Evolutionary conservation across 2,797 vertebrate species (phyloP).

Genomic region (Phrynocephalus forsythii): DNA sequence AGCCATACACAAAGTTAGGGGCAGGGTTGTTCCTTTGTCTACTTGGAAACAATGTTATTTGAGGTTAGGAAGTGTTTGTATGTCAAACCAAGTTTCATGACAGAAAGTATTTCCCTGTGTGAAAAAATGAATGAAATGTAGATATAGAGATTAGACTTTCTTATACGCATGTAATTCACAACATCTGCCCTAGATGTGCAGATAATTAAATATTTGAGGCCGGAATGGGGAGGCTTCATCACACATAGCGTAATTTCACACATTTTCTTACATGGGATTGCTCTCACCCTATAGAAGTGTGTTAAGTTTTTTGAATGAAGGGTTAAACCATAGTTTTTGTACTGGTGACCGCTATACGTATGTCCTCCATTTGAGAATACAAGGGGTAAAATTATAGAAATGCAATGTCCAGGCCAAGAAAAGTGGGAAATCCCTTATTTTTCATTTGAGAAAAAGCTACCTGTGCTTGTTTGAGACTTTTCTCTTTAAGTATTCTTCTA

Average conservation of each 20-base stretch:
- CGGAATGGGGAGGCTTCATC: neutral
- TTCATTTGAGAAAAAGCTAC: neutral
- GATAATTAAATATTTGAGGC: neutral
- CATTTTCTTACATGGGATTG: neutral
- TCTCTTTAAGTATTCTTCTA: neutral
- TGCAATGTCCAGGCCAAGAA: neutral
- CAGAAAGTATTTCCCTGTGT: neutral
- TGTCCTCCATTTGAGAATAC: neutral
- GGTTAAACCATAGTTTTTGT: neutral
- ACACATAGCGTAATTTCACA: neutral
- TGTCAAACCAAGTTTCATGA: neutral
- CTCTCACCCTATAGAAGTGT: neutral
- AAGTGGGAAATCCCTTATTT: neutral
- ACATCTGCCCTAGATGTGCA: neutral
- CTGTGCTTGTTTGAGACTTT: neutral
- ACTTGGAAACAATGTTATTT: neutral
- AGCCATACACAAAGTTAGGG: neutral
- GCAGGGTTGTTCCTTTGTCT: neutral
- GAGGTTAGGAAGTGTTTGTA: neutral
- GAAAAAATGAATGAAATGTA: neutral
- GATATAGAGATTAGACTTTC: neutral
- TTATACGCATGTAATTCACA: neutral
- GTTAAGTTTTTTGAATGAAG: neutral
- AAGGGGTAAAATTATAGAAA: neutral
- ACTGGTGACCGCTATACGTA: neutral